Conservation (phyloP, 2,888 invertebrate species). For the Hirtodrosophila confusa region DNA sequence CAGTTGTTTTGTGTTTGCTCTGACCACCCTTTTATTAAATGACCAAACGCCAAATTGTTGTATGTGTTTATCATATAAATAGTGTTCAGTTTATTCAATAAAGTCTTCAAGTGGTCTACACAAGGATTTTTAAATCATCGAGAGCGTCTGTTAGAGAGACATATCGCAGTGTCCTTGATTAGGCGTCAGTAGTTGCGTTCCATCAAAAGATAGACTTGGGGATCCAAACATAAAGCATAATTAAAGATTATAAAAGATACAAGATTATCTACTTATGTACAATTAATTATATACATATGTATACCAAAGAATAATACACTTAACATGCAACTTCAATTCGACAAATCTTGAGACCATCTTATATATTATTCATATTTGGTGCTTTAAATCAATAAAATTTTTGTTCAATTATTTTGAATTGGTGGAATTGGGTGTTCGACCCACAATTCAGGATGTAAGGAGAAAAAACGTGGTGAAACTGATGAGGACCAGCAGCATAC, state of each 20-base stretch:
- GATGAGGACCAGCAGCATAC: background rate
- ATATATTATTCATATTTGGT: too few species aligned
- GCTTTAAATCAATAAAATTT: too few species aligned
- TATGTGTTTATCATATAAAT: conserved; percentile 45
- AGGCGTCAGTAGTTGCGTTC: conserved; percentile 13
- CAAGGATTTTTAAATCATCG: too few species aligned
- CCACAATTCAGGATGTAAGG: background rate
- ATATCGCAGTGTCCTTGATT: too few species aligned
- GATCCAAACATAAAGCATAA: conserved; percentile 20
- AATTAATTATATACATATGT: conserved; percentile 4
- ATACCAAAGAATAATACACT: conserved; percentile 19
- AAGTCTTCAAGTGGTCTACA: conserved; percentile 10
- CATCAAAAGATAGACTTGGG: conserved; percentile 15
- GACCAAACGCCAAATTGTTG: background rate
- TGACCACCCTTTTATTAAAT: too few species aligned
- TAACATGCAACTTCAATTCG: conserved; percentile 2
- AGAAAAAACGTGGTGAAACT: conserved; percentile 2
- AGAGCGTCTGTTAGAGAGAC: too few species aligned
- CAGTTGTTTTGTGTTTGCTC: too few species aligned
- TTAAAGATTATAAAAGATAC: conserved; percentile 17
- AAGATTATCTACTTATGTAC: conserved; percentile 14
- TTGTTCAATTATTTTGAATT: too few species aligned
- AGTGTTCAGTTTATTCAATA: conserved; percentile 46
- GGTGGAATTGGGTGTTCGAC: too few species aligned
- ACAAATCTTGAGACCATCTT: background rate